Evolutionary conservation across 2,113 vertebrate species (phyloP).

Genomic region (Pungitius pungitius): DNA sequence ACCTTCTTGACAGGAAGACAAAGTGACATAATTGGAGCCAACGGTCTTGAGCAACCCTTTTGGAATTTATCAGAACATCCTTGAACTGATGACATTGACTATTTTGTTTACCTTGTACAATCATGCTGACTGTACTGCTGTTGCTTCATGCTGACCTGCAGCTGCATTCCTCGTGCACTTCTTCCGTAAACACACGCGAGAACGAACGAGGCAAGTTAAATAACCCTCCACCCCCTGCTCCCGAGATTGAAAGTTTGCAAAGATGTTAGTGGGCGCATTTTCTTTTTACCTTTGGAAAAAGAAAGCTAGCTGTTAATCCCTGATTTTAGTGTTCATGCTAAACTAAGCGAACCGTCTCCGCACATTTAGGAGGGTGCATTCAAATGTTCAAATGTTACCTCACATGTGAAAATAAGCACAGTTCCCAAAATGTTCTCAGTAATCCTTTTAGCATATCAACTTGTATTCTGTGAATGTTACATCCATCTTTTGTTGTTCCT

Average conservation of each 20-base stretch:
- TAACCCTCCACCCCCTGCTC: not conserved
- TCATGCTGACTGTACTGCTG: constrained; percentile 27
- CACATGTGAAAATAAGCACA: too few relatives aligned
- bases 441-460: constrained; percentile 31
- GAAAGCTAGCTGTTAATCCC: not conserved
- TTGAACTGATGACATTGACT: constrained; percentile 35
- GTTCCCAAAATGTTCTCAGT: not conserved
- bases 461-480: constrained; percentile 7
- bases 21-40: not conserved
- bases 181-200: constrained; percentile 55
- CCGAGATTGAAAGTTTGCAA: not conserved
- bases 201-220: constrained; percentile 50
- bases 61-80: constrained; percentile 18
- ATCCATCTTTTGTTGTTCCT: constrained; percentile 32
- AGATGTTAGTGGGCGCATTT: not conserved
- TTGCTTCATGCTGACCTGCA: constrained; percentile 61
- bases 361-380: too few relatives aligned
- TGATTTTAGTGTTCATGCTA: not conserved
- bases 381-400: not conserved
- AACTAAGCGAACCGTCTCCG: not conserved
- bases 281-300: not conserved
- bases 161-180: constrained; percentile 47
- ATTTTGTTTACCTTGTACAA: constrained; percentile 43
- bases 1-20: constrained; percentile 4
- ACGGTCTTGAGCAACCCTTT: not conserved